Evolutionary conservation across 2,113 vertebrate species (phyloP).

Genomic region (Noturus placidus): DNA sequence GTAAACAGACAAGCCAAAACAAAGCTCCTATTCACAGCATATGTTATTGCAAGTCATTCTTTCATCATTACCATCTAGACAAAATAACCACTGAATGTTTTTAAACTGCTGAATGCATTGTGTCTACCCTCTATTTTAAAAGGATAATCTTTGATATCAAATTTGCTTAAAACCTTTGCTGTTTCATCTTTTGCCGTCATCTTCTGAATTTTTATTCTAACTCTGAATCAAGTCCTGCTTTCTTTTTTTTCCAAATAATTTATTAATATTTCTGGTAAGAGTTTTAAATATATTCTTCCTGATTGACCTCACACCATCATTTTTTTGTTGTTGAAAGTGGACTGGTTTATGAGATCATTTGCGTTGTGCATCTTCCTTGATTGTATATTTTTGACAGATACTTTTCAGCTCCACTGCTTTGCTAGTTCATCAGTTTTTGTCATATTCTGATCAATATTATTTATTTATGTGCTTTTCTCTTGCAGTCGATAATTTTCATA

Average conservation of each 20-base stretch:
- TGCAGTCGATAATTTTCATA: slow-evolving; percentile 87
- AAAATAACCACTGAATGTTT: slow-evolving; percentile 59
- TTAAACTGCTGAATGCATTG: slow-evolving; percentile 59
- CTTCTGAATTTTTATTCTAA: not conserved
- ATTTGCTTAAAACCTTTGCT: slow-evolving; percentile 56
- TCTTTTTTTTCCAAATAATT: not conserved
- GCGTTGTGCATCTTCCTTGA: slow-evolving; percentile 50
- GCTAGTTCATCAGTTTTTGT: slow-evolving; percentile 36
- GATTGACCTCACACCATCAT: not conserved
- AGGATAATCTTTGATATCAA: slow-evolving; percentile 56
- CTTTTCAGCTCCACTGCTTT: slow-evolving; percentile 49
- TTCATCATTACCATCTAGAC: slow-evolving; percentile 63
- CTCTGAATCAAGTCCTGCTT: not conserved
- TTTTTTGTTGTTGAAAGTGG: slow-evolving; percentile 1
- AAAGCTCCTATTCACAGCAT: slow-evolving; percentile 45
- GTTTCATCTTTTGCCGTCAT: slow-evolving; percentile 51
- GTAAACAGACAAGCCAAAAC: slow-evolving; percentile 60
- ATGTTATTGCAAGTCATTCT: slow-evolving; percentile 51
- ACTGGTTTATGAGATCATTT: slow-evolving; percentile 13
- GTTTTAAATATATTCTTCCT: not conserved
- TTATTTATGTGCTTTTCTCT: slow-evolving; percentile 64
- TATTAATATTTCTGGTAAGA: not conserved
- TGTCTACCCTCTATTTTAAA: slow-evolving; percentile 48
- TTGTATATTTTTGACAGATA: slow-evolving; percentile 56
- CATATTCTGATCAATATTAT: slow-evolving; percentile 60